Conservation (phyloP, 2,797 vertebrate species). For the Vireo griseus region DNA sequence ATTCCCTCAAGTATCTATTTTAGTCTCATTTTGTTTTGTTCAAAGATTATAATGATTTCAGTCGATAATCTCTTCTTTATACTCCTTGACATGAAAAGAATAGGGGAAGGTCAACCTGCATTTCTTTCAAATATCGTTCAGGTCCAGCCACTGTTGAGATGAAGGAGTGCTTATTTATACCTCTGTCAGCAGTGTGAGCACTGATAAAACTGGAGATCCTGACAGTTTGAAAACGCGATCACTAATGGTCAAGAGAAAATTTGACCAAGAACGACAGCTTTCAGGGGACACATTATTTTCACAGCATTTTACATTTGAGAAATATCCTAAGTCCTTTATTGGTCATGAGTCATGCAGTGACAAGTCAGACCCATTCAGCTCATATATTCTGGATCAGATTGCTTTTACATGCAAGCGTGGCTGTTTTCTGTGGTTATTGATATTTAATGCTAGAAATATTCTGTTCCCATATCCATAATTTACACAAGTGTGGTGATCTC, state of each 20-base stretch:
- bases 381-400: background rate
- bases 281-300: background rate
- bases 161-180: background rate
- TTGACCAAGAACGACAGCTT: background rate
- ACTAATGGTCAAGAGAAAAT: background rate
- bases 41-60: background rate
- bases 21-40: background rate
- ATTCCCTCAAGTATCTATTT: background rate
- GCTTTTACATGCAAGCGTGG: background rate
- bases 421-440: background rate
- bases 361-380: background rate
- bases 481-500: background rate
- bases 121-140: background rate
- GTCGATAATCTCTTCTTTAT: background rate
- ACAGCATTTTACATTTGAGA: background rate
- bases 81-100: background rate
- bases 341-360: background rate
- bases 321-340: background rate
- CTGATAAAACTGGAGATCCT: background rate
- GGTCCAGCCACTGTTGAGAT: background rate
- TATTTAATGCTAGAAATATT: background rate
- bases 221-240: background rate
- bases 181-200: background rate
- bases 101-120: background rate
- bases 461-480: background rate